These are phyloP conservation scores for Rhaphigaster nebulosa DNA, from an alignment of 2,888 invertebrate species.

Conservation along the genomic window DNA sequence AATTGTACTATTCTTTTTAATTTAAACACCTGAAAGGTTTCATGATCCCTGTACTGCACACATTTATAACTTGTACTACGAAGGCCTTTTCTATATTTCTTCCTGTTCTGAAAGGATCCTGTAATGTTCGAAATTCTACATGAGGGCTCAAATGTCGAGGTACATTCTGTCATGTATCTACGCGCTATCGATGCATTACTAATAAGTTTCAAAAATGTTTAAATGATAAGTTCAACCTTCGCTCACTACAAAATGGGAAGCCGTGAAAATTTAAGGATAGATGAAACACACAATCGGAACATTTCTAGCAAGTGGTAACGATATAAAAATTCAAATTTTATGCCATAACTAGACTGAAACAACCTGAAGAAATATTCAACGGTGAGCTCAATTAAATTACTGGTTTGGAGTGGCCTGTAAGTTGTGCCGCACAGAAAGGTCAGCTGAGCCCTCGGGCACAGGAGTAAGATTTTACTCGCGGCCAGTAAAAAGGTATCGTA, in stretches of 20 bases:
- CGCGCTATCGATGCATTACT: not conserved
- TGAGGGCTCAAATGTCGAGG: not conserved
- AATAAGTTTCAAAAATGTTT: not conserved
- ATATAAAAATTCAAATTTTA: conserved; percentile 21
- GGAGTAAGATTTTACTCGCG: conserved; percentile 2
- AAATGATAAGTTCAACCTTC: not conserved
- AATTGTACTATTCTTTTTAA: too few species aligned
- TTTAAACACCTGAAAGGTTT: too few species aligned
- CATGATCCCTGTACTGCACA: too few species aligned
- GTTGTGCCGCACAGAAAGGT: conserved; percentile 25
- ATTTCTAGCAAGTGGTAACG: not conserved
- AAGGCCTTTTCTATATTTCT: too few species aligned
- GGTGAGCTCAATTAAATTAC: conserved; percentile 43
- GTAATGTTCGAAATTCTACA: not conserved
- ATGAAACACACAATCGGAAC: not conserved
- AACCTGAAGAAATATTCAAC: conserved; percentile 27
- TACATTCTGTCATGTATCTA: not conserved
- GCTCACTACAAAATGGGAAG: not conserved
- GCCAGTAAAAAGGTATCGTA: conserved; percentile 18
- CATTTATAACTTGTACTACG: too few species aligned
- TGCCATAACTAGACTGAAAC: conserved; percentile 14
- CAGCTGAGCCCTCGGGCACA: not conserved
- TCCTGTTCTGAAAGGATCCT: not conserved
- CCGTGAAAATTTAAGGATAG: conserved; percentile 20
- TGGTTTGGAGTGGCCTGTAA: conserved; percentile 48